Conservation (phyloP, 2,797 vertebrate species). For the Phaenicophaeus curvirostris region DNA sequence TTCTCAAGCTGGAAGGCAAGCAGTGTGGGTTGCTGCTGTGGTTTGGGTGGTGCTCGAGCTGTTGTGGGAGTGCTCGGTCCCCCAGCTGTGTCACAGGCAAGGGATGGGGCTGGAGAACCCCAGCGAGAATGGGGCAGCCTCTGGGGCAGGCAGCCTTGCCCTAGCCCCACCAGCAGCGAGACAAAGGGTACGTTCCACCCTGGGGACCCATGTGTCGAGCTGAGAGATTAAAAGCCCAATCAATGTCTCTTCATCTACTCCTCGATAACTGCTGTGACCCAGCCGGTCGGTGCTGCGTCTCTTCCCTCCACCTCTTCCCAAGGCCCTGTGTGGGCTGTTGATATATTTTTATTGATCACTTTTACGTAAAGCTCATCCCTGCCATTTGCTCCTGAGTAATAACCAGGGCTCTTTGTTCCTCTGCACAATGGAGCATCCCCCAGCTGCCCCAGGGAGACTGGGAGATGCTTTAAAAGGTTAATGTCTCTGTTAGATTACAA, state of each 20-base stretch:
- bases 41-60: rapidly evolving
- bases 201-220: background rate
- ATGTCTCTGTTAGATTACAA: slow-evolving; percentile 51
- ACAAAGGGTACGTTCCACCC: rapidly evolving
- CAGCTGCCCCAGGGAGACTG: background rate
- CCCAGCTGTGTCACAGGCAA: rapidly evolving
- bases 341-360: slow-evolving; percentile 47
- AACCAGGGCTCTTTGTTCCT: slow-evolving; percentile 45
- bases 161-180: background rate
- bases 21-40: background rate
- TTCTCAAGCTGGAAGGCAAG: rapidly evolving
- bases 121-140: background rate
- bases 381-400: slow-evolving; percentile 5
- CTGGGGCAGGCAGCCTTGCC: background rate
- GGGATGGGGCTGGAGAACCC: background rate
- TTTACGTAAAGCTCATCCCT: slow-evolving; percentile 38
- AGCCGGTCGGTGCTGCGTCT: rapidly evolving
- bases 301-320: background rate
- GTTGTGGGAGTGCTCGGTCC: rapidly evolving
- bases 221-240: slow-evolving; percentile 12
- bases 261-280: background rate
- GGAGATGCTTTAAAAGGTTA: slow-evolving; percentile 44
- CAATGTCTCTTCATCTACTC: background rate
- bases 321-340: background rate
- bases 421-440: background rate